phyloP scores from a whole-genome alignment of 2,113 vertebrate genomes.

The Tichodroma muraria region DNA sequence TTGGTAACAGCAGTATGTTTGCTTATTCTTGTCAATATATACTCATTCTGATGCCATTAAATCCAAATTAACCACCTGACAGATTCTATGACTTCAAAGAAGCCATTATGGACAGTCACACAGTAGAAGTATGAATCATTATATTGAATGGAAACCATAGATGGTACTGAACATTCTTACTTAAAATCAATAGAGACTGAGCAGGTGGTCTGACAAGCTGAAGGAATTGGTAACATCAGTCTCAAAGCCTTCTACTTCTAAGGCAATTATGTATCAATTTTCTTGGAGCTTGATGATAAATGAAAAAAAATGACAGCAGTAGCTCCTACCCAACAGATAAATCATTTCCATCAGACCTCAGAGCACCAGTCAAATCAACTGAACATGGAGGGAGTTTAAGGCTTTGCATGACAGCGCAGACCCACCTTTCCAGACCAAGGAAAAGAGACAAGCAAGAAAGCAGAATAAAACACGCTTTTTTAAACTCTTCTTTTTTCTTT shows the following conservation, averaged over 20 bases:
- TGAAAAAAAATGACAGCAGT: not conserved
- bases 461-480: not conserved
- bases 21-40: not conserved
- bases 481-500: not conserved
- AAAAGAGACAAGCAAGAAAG: not conserved
- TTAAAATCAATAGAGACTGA: not conserved
- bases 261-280: not conserved
- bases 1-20: not conserved
- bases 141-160: not conserved
- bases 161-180: not conserved
- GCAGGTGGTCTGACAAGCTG: not conserved
- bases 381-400: not conserved
- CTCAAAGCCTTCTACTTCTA: not conserved
- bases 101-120: not conserved
- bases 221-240: not conserved
- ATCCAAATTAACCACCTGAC: not conserved
- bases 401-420: not conserved
- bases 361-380: not conserved
- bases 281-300: not conserved
- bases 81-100: not conserved
- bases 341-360: not conserved
- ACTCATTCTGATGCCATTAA: not conserved
- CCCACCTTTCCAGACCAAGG: not conserved
- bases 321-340: not conserved
- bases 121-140: not conserved